These are phyloP conservation scores for Chunga burmeisteri DNA, from an alignment of 2,113 vertebrate genomes.

Conservation along the genomic window DNA sequence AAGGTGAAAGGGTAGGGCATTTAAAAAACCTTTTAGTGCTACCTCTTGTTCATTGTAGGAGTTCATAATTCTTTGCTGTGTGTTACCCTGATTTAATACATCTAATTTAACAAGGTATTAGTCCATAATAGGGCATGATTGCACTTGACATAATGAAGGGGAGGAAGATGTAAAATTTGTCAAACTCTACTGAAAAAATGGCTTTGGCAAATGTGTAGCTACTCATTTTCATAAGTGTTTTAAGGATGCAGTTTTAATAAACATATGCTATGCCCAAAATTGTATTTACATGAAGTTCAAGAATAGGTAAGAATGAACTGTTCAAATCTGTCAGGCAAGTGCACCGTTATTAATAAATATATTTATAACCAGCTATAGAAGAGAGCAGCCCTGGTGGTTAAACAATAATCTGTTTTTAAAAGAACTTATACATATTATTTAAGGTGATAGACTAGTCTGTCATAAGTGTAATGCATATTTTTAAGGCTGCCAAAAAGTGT, in stretches of 20 bases:
- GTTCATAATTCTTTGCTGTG: not conserved
- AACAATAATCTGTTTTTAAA: slow-evolving; percentile 1
- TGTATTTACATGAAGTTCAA: not conserved
- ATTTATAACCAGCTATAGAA: not conserved
- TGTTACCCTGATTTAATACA: slow-evolving; percentile 1
- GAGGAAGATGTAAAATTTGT: slow-evolving; percentile 16
- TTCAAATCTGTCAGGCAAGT: not conserved
- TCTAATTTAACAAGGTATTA: slow-evolving; percentile 27
- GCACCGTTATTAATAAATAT: not conserved
- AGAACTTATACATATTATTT: not conserved
- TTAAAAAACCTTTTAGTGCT: not conserved
- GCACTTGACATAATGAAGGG: slow-evolving; percentile 12
- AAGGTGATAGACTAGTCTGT: not conserved
- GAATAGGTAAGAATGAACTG: not conserved
- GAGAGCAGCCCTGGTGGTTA: not conserved
- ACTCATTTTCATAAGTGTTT: slow-evolving; percentile 22
- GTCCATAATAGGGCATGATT: slow-evolving; percentile 23
- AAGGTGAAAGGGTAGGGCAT: not conserved
- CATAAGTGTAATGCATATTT: not conserved
- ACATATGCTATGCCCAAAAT: not conserved
- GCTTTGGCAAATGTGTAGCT: not conserved
- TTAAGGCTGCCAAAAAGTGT: not conserved
- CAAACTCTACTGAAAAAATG: slow-evolving; percentile 21
- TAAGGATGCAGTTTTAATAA: slow-evolving; percentile 2
- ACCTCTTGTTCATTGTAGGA: not conserved